Evolutionary conservation across 2,888 invertebrate species (phyloP), one percentile per base, ranked within the genome.

Genomic region (Alviniconcha strummeri): DNA sequence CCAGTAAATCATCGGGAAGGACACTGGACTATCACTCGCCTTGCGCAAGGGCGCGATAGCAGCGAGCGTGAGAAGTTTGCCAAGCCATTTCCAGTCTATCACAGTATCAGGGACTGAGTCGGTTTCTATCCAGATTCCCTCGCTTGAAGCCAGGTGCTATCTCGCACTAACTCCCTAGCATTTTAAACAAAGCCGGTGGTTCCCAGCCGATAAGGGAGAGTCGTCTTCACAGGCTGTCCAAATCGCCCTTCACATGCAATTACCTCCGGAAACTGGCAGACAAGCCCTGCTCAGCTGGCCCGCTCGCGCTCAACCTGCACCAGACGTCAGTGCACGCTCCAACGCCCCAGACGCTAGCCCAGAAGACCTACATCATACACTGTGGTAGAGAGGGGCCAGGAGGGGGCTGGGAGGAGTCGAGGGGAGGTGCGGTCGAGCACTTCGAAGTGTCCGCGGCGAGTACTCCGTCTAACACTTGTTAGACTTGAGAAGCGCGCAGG

Each of bases 171-270:
- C 56, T n/a, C 56, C 57, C 76, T 55, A 17, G 15, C 57, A 15
- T n/a, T 52, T n/a, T 11, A 60, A 76, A 56, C 19, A 57, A 76
- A 64, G 78, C 36, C 77, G 77, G 60, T 79, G 36, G 64, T 64
- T 64, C 64, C 60, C 60, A 79, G 60, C 78, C 60, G 78, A 64
- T 60, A 60, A 79, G 67, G 11, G 11, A 9, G 64, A 17, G 78
- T 54, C 78, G 57, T 76, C 76, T 76, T 76, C 76, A 76, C 56
- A 76, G 76, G 56, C 76, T 9, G 75, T 54, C 76, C 57, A 76
- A 76, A 76, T 76, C 76, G 76, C 57, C 76, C 76, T 76, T 76
- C 76, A 76, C 57, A 55, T 76, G 76, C 76, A 76, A 76, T 76
- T 76, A 57, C 76, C 76, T 8, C 57, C 76, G 76, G 76, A 19